These are phyloP conservation scores for Coracias cyanogaster DNA, from an alignment of 2,797 vertebrate genomes.

Conservation along the genomic window DNA sequence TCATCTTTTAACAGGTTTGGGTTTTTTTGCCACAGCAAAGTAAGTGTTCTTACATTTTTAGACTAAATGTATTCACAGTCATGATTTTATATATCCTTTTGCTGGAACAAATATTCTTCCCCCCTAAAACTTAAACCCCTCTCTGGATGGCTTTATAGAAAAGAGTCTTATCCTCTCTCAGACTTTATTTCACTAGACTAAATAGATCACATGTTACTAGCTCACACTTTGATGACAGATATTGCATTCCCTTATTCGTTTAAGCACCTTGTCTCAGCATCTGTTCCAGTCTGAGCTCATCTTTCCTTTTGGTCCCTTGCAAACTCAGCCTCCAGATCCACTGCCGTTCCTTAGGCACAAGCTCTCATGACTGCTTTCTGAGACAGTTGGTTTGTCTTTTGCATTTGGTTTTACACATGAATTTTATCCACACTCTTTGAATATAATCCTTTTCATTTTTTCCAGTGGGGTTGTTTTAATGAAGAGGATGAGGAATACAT, in stretches of 20 bases:
- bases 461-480: background rate
- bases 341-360: background rate
- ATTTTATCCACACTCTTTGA: background rate
- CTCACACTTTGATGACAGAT: background rate
- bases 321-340: background rate
- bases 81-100: background rate
- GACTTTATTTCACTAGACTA: background rate
- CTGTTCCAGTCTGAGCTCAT: background rate
- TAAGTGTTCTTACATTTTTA: background rate
- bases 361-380: background rate
- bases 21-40: background rate
- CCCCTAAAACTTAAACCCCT: background rate
- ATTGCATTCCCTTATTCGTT: background rate
- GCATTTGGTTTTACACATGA: background rate
- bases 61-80: background rate
- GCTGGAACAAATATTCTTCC: background rate
- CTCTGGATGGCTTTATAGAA: background rate
- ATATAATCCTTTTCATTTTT: background rate
- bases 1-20: background rate
- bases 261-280: background rate
- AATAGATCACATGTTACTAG: background rate
- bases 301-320: background rate
- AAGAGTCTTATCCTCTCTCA: background rate
- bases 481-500: background rate
- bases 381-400: background rate